A percentile compares a stretch with the other conserved stretches of the same genome.
Evolutionary conservation across 2,113 vertebrate genomes (phyloP).

Genomic region (Muscicapa adusta): DNA sequence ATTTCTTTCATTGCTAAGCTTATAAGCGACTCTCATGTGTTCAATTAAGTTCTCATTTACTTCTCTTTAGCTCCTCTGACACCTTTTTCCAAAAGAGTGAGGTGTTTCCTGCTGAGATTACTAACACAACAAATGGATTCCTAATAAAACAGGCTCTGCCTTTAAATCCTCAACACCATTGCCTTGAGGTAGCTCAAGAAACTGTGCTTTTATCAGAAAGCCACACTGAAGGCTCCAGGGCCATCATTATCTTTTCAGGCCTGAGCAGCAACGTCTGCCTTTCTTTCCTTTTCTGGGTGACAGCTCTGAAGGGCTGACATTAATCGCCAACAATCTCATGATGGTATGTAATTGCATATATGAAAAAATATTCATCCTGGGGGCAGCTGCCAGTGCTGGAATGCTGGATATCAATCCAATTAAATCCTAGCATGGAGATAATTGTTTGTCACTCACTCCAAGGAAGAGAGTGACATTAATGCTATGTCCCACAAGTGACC

Average conservation of each 20-base stretch:
- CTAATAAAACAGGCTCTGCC: background rate
- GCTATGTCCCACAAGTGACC: background rate
- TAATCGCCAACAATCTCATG: conserved; percentile 13
- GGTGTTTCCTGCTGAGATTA: background rate
- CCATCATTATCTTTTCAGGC: conserved; percentile 20
- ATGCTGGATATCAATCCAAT: conserved; percentile 28
- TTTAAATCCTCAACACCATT: background rate
- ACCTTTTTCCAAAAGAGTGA: background rate
- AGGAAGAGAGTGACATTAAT: background rate
- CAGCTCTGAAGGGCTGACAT: conserved; percentile 29
- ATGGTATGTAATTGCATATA: conserved; percentile 6
- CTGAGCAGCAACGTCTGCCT: background rate
- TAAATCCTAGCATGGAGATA: conserved; percentile 27
- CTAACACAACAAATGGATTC: background rate
- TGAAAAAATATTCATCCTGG: conserved; percentile 26
- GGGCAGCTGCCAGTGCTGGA: conserved; percentile 25
- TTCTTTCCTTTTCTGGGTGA: conserved; percentile 11
- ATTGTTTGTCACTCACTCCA: conserved; percentile 27
- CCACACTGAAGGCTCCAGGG: background rate
- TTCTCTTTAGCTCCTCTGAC: background rate
- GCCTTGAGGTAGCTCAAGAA: background rate
- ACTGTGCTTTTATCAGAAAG: background rate
- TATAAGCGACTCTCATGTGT: background rate
- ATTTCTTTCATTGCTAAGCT: background rate
- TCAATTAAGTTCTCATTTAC: conserved; percentile 27